Evolutionary conservation across 37 sponge, comb jelly and placozoan genomes (phyloP).

Genomic region (Crambe crambe): DNA sequence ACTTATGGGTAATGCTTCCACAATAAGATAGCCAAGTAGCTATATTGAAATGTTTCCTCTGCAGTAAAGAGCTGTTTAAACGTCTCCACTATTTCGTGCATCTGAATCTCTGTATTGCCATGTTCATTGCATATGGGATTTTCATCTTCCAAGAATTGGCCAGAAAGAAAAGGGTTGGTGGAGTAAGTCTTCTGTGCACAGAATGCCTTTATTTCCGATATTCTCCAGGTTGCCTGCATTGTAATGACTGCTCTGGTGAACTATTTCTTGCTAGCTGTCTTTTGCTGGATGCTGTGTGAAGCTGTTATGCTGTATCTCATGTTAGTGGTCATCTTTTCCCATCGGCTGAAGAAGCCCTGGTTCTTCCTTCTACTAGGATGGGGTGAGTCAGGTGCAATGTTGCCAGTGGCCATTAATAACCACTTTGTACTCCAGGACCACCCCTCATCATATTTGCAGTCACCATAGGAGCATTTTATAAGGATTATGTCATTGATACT

Average conservation of each 20-base stretch:
- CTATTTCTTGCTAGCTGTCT: constrained; percentile 53
- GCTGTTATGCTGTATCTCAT: constrained; percentile 67
- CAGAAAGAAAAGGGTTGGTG: constrained; percentile 2
- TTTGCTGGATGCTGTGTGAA: constrained; percentile 75
- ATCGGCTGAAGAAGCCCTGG: constrained; percentile 31
- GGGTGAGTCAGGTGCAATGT: constrained; percentile 27
- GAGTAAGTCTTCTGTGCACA: too few species aligned
- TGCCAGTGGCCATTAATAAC: not conserved
- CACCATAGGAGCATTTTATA: not conserved
- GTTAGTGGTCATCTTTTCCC: constrained; percentile 55
- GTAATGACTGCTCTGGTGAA: constrained; percentile 48
- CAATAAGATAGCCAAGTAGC: not conserved
- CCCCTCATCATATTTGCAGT: not conserved
- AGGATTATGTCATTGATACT: not conserved
- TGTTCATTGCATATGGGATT: constrained; percentile 41
- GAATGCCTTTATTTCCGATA: too few species aligned
- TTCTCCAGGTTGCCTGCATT: constrained; percentile 32
- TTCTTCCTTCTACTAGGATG: constrained; percentile 52
- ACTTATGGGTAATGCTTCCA: constrained; percentile 15
- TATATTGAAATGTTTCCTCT: not conserved
- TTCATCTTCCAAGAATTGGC: constrained; percentile 45
- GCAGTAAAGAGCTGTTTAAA: constrained; percentile 28
- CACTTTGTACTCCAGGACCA: not conserved
- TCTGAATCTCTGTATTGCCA: constrained; percentile 46
- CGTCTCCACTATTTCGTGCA: constrained; percentile 50